Conservation (phyloP, 2,113 vertebrate species). For the Mustela nigripes region DNA sequence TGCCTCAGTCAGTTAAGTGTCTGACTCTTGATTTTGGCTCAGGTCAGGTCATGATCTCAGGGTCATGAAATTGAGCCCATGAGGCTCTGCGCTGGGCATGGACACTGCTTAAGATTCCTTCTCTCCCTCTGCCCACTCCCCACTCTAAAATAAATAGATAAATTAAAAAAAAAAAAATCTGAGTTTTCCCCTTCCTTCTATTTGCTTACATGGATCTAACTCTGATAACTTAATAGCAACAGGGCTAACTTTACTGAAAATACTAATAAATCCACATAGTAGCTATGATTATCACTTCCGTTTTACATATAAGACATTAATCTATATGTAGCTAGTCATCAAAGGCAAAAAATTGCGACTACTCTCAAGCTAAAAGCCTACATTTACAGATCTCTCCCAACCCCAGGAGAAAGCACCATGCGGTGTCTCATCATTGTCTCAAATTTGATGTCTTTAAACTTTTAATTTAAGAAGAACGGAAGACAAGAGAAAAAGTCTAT, state of each 20-base stretch:
- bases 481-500: not conserved
- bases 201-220: slow-evolving; percentile 53
- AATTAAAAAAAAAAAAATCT: not conserved
- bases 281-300: slow-evolving; percentile 3
- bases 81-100: not conserved
- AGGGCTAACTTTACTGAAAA: slow-evolving; percentile 53
- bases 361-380: not conserved
- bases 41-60: not conserved
- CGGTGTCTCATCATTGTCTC: not conserved
- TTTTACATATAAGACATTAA: slow-evolving; percentile 15
- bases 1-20: not conserved
- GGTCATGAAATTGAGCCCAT: not conserved
- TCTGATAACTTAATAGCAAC: slow-evolving; percentile 17
- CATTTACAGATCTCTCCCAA: not conserved
- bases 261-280: not conserved
- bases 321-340: not conserved
- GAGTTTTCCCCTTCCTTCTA: slow-evolving; percentile 37
- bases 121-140: not conserved
- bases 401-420: not conserved
- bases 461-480: slow-evolving; percentile 46
- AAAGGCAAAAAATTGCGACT: not conserved
- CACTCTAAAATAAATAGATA: not conserved
- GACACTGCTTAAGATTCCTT: not conserved
- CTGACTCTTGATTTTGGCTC: not conserved
- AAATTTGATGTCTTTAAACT: slow-evolving; percentile 56